Base-by-base conservation (phyloP, 37 sponge, comb jelly and placozoan genomes). In the Aplysina aerophoba region DNA sequence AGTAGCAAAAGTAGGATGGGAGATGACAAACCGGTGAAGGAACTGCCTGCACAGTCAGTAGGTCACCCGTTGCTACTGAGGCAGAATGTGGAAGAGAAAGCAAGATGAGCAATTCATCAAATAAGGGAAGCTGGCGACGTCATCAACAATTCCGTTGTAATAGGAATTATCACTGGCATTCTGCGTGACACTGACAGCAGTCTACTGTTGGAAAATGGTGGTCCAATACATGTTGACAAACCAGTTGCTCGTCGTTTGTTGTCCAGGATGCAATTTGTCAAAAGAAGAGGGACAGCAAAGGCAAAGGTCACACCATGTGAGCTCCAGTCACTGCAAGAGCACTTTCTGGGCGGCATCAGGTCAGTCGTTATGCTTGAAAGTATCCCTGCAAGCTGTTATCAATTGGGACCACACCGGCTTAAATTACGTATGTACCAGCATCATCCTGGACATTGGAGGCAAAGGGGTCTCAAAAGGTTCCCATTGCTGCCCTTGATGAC, bases 31-130 rank as follows among this genome's bases (percentile, higher is more conserved):
- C 25, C 80, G 15, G 22, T 78, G 14, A 21, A 15, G 14, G 14
- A 14, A 24, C 55, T 78, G 14, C 80, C 80, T 14, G 24, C 15
- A 55, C 13, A 24, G 40, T 21, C 55, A 14, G 34, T n/a, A 19
- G 80, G 80, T 21, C 80, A 55, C 40, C 80, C 80, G 15, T 55
- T 78, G 15, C 22, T 78, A 24, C 80, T 78, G 53, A 15, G 80
- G 19, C 17, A 20, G 59, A 57, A 15, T 57, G 59, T 57, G 17
- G 59, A 57, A 57, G 59, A 57, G 17, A 57, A 17, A 57, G 15
- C 59, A 57, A 17, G 17, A 57, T 17, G 15, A 20, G 59, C 17
- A 20, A 20, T 57, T 15, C 59, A 57, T 20, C 17, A 15, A 57
- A 57, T 57, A 15, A 57, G 59, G 59, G 15, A 15, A 57, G 17